Conservation (phyloP, 2,888 invertebrate species). For the Cremastinae sp. region DNA sequence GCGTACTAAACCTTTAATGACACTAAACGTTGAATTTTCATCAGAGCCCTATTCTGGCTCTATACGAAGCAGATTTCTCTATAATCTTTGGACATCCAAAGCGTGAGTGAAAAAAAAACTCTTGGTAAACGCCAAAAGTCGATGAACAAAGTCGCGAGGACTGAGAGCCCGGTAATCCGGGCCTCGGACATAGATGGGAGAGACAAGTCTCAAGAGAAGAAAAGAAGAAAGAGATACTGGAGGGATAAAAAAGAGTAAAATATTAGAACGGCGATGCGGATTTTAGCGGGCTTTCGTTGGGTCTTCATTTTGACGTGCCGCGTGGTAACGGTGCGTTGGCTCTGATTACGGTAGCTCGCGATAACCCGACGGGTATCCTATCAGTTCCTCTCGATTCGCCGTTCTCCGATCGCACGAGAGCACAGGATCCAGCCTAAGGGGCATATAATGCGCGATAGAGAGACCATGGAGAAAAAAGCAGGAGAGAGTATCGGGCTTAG, state of each 20-base stretch:
- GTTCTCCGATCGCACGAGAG: constrained; percentile 48
- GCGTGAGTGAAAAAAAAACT: too few relatives aligned
- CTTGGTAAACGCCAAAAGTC: neutral
- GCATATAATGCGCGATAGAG: constrained; percentile 30
- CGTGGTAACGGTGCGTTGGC: constrained; percentile 13
- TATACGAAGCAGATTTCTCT: too few relatives aligned
- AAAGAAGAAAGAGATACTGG: neutral
- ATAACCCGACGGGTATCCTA: constrained; percentile 36
- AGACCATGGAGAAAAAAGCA: constrained; percentile 17
- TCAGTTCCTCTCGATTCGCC: constrained; percentile 57
- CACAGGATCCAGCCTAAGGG: constrained; percentile 32
- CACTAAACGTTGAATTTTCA: too few relatives aligned
- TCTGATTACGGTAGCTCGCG: constrained; percentile 21
- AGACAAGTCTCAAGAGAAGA: neutral
- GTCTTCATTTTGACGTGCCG: constrained; percentile 16
- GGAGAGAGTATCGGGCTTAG: constrained; percentile 33
- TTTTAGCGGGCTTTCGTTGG: constrained; percentile 3
- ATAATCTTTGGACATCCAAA: too few relatives aligned
- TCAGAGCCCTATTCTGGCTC: too few relatives aligned
- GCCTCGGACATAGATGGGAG: constrained; percentile 11
- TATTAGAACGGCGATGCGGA: neutral
- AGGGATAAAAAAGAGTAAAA: too few relatives aligned
- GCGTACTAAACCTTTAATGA: too few relatives aligned
- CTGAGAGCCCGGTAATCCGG: constrained; percentile 19
- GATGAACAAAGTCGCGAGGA: neutral